Base-by-base conservation (phyloP, 2,888 invertebrate species). In the Drosophila quasianomalipes region DNA sequence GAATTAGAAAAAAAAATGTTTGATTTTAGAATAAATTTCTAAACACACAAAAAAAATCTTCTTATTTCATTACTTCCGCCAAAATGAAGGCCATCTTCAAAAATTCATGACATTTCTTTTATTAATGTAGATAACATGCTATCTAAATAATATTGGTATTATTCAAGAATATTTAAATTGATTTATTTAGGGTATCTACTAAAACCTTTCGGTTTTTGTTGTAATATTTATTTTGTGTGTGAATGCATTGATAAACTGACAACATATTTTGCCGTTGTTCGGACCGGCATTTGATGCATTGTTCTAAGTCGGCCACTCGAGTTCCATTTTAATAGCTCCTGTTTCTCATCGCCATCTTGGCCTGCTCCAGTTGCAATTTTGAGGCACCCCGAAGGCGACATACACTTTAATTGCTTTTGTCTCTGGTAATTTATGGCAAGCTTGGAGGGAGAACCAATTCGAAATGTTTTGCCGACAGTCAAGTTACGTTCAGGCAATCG, bases 381-480 rank as follows among this genome's bases (percentile, higher is more conserved):
- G 63, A 51, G 70, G 62, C 55, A 61, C 30, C 28, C 41, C 37
- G 19, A 28, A 19, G 26, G 37, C 55, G 6, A 26, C 55, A 37
- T 28, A 33, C 52, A 67, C 47, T 81, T 79, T 65, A 81, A 78
- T 82, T 80, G 79, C 66, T 64, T 55, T 68, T 67, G 61, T 54
- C 58, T 67, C 30, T 58, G 33, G 61, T 59, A 64, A 80, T 71
- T 82, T 82, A 75, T 66, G 41, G 65, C 58, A 10, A 2, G 26
- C 30, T 26, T 22, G 31, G 10, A 39, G 59, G 31, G 37, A 12
- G 41, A 49, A 22, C 16, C 35, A 35, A 28, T 59, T 66, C 41
- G 31, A 44, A 63, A 53, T 64, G 53, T 52, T 64, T 64, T 30
- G 26, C 39, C 33, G 26, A 12, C 64, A 60, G 14, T 59, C 19